phyloP scores from a whole-genome alignment of 2,888 invertebrate species.

The Halictus ligatus region DNA sequence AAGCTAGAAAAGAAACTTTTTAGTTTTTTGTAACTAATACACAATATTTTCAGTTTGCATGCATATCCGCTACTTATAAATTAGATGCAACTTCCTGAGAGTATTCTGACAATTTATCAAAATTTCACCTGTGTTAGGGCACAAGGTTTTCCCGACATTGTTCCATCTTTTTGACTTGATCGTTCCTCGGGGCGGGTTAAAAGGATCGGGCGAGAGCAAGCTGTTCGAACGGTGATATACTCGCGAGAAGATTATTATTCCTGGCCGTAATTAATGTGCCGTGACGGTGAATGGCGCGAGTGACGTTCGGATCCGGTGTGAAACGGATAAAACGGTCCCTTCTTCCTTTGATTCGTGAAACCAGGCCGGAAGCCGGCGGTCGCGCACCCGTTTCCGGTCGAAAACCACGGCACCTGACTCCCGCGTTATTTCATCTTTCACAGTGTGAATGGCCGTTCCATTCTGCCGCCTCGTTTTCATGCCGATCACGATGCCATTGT shows the following conservation, averaged over 20 bases:
- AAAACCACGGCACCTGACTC: slow-evolving; percentile 62
- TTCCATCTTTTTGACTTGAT: too few species aligned
- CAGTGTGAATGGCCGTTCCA: slow-evolving; percentile 56
- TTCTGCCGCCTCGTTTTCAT: slow-evolving; percentile 41
- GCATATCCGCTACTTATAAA: too few species aligned
- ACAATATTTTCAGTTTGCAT: too few species aligned
- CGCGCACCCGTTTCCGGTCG: slow-evolving; percentile 67
- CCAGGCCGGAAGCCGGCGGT: slow-evolving; percentile 72
- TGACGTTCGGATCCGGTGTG: slow-evolving; percentile 53
- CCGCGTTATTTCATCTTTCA: slow-evolving; percentile 69
- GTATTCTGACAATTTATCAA: too few species aligned
- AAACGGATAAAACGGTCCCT: slow-evolving; percentile 64
- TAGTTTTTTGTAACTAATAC: too few species aligned
- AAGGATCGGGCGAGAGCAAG: neutral
- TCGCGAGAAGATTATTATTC: slow-evolving; percentile 40
- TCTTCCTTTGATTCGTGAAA: slow-evolving; percentile 72
- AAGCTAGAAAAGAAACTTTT: too few species aligned
- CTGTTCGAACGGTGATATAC: slow-evolving; percentile 24
- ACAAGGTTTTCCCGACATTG: too few species aligned
- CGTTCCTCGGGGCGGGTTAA: too few species aligned
- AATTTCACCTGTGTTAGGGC: too few species aligned
- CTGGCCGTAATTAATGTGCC: slow-evolving; percentile 69
- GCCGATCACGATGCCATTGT: slow-evolving; percentile 59
- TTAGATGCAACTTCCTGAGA: too few species aligned
- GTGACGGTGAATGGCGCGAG: slow-evolving; percentile 53